Conservation (phyloP, 1,140 invertebrate genomes). For the Drosophila varians region DNA sequence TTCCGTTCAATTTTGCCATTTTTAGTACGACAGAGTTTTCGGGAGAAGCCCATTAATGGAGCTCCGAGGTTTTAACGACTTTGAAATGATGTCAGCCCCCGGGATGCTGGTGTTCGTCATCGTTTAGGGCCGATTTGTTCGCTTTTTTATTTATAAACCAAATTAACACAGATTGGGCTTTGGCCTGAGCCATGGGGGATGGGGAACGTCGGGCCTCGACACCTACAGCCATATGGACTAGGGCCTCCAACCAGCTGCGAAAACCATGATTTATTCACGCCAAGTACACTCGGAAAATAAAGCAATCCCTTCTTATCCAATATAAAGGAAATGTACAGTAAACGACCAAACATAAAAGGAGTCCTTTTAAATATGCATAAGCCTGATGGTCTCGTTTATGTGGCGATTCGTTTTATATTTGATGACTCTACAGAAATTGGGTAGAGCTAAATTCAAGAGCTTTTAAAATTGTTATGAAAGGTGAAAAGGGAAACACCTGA, state of each 20-base stretch:
- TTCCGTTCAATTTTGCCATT: conserved; percentile 46
- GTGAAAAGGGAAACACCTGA: background rate
- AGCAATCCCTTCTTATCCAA: background rate
- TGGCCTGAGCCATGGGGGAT: conserved; percentile 4
- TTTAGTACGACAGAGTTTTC: conserved; percentile 28
- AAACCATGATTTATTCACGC: conserved; percentile 50
- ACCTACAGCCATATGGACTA: conserved; percentile 50
- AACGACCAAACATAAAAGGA: conserved; percentile 1
- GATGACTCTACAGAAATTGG: conserved; percentile 16
- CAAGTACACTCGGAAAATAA: conserved; percentile 26
- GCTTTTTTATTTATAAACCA: conserved; percentile 54
- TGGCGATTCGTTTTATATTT: conserved; percentile 25
- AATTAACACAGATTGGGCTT: conserved; percentile 52
- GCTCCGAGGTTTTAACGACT: conserved; percentile 42
- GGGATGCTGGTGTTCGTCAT: conserved; percentile 43
- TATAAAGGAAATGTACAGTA: background rate
- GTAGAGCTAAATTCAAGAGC: conserved; percentile 9
- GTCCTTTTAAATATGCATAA: conserved; percentile 35
- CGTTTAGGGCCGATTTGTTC: conserved; percentile 37
- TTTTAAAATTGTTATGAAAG: conserved; percentile 9
- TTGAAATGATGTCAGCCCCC: conserved; percentile 51
- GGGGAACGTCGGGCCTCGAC: conserved; percentile 5
- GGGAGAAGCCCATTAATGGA: conserved; percentile 32
- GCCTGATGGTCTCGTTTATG: conserved; percentile 34
- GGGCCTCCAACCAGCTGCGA: conserved; percentile 31